Base-by-base conservation (phyloP, 2,797 vertebrate species). In the Peromyscus nudipes region DNA sequence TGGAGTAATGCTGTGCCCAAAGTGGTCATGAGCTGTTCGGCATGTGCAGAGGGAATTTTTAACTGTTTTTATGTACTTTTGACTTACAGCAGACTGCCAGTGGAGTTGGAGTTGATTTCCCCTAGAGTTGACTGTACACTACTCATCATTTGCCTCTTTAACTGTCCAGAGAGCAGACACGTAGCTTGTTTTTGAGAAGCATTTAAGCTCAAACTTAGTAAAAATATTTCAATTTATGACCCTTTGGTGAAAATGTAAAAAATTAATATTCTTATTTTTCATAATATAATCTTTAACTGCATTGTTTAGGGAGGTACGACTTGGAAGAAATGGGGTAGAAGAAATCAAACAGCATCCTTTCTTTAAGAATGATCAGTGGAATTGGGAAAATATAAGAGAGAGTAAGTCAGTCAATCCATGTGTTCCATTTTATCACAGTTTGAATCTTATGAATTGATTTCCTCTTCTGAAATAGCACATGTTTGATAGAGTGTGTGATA, bases 311-410 rank as follows among this genome's bases (percentile, higher is more conserved):
- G 99, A 99, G 96, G 99, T 99, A 92, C 99, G 99, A 95, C 99
- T 99, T 97, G 99, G 99, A 88, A 99, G 99, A 98, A 99, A 99
- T 40, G 99, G 99, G 0, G 99, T 99, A 95, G 99, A 99, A 98
- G 99, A 99, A 99, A 99, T 99, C 98, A 99, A 99, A 96, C 99
- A 99, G 65, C 99, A 99, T 92, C 98, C 99, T 95, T 99, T 99
- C 98, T 99, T 99, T 98, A 99, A 98, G 98, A 99, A 99, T 29
- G 99, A 99, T 98, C 99, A 99, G 91, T 99, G 99, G 99, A 99
- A 99, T 88, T 99, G 99, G 98, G 99, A 99, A 98, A 99, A 99
- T 98, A 99, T 99, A 98, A 99, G 99, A 99, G 99, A 99, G 95
- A 99, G 99, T 99, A 98, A 99, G 99, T 99, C 95, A 98, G 81